Percentiles rank a stretch among this genome's conserved stretches.
phyloP scores from a whole-genome alignment of 2,113 vertebrate species.

The Cebidichthys violaceus region DNA sequence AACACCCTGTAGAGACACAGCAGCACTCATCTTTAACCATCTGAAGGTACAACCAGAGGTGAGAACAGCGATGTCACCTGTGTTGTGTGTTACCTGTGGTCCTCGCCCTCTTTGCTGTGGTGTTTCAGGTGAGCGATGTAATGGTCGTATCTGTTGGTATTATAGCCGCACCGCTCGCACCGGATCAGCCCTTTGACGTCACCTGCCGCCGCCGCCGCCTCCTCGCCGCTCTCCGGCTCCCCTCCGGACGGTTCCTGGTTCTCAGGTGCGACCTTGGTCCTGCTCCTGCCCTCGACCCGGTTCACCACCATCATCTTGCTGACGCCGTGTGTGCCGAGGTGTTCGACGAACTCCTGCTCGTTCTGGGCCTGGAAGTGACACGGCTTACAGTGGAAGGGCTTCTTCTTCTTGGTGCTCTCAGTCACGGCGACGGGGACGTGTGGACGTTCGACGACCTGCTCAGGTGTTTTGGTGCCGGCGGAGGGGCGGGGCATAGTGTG shows the following conservation, averaged over 20 bases:
- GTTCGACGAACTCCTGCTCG: slow-evolving; percentile 93
- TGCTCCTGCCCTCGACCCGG: slow-evolving; percentile 86
- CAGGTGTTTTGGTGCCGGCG: slow-evolving; percentile 24
- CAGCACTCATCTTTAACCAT: too few species aligned
- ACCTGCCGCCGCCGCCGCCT: slow-evolving; percentile 63
- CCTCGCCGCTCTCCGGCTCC: slow-evolving; percentile 60
- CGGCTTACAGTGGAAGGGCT: slow-evolving; percentile 95
- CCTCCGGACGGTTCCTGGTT: slow-evolving; percentile 24
- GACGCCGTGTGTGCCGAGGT: slow-evolving; percentile 91
- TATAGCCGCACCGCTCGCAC: slow-evolving; percentile 97
- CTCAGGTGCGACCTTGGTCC: slow-evolving; percentile 77
- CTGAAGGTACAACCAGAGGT: too few species aligned
- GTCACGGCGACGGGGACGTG: slow-evolving; percentile 61
- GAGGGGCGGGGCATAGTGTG: neutral
- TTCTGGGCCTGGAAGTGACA: slow-evolving; percentile 92
- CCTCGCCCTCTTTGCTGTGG: slow-evolving; percentile 87
- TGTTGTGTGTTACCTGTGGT: slow-evolving; percentile 71
- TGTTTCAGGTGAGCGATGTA: slow-evolving; percentile 97
- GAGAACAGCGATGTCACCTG: neutral
- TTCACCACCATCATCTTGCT: slow-evolving; percentile 94
- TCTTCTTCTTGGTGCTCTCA: slow-evolving; percentile 88
- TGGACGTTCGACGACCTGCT: slow-evolving; percentile 58
- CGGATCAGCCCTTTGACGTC: slow-evolving; percentile 94
- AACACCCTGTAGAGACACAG: slow-evolving; percentile 85
- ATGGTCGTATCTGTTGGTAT: slow-evolving; percentile 97